phyloP scores from a whole-genome alignment of 2,113 vertebrate species.

The Bubo scandiacus region DNA sequence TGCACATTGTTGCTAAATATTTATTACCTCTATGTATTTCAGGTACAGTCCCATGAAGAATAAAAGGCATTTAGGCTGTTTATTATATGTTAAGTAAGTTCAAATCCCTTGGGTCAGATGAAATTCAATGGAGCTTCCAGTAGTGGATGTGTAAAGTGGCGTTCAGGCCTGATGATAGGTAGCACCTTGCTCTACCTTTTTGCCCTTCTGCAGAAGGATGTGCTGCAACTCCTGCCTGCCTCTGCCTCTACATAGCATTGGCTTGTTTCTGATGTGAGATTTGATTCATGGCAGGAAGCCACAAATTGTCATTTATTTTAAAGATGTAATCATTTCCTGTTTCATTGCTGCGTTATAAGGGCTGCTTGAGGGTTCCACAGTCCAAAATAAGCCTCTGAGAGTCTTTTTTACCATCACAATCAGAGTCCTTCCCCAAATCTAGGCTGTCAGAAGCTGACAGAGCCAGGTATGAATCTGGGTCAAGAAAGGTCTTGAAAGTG shows the following conservation, averaged over 20 bases:
- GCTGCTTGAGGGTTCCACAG: neutral
- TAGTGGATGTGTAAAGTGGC: neutral
- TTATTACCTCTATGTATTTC: conserved; percentile 2
- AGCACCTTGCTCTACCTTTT: neutral
- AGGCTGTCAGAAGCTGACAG: neutral
- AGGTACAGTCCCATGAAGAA: neutral
- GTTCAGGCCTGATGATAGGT: neutral
- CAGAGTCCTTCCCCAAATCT: neutral
- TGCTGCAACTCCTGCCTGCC: neutral
- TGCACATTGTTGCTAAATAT: conserved; percentile 20
- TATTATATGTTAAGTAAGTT: neutral
- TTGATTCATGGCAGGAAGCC: neutral
- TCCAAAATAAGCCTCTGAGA: neutral
- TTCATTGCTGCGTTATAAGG: neutral
- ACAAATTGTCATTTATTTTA: neutral
- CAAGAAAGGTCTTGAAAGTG: neutral
- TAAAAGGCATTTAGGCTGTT: conserved; percentile 1
- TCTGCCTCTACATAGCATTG: fast-evolving
- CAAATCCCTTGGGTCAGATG: neutral
- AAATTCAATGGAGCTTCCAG: neutral
- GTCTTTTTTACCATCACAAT: neutral
- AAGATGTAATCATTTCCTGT: neutral
- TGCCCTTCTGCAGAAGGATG: neutral
- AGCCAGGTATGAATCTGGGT: neutral
- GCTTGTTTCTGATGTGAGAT: neutral